phyloP scores from a whole-genome alignment of 2,888 invertebrate genomes.

The Ischnus inquisitorius region DNA sequence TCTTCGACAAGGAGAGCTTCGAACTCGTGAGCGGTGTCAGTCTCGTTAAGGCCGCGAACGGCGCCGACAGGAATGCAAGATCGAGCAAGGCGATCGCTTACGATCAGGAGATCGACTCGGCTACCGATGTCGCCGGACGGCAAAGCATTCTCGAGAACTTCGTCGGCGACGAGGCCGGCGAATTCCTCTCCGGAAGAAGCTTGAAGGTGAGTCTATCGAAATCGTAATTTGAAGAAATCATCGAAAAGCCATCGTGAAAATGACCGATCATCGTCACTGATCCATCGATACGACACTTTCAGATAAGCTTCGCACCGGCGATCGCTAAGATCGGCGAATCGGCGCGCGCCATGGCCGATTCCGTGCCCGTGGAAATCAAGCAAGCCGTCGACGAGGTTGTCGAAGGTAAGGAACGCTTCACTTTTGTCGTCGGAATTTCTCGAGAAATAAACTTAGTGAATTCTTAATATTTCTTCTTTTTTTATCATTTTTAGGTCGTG shows the following conservation, averaged over 20 bases:
- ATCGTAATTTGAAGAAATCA: not conserved
- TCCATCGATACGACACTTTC: constrained; percentile 35
- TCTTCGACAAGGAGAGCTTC: constrained; percentile 88
- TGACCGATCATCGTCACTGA: not conserved
- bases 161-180: constrained; percentile 86
- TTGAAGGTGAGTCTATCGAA: constrained; percentile 78
- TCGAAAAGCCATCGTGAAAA: not conserved
- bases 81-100: constrained; percentile 85
- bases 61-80: constrained; percentile 84
- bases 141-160: constrained; percentile 88
- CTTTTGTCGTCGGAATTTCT: no score
- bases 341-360: constrained; percentile 86
- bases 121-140: constrained; percentile 86
- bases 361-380: constrained; percentile 87
- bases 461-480: no score
- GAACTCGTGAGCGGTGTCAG: constrained; percentile 87
- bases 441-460: no score
- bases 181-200: constrained; percentile 87
- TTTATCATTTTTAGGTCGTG: constrained; percentile 86
- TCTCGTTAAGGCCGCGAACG: constrained; percentile 82
- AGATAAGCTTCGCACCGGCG: constrained; percentile 83
- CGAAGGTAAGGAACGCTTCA: constrained; percentile 85
- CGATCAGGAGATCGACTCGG: constrained; percentile 86
- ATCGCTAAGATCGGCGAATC: constrained; percentile 83
- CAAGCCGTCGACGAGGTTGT: constrained; percentile 87